Conservation (phyloP, 2,797 vertebrate genomes). For the Sebastes aleutianus region DNA sequence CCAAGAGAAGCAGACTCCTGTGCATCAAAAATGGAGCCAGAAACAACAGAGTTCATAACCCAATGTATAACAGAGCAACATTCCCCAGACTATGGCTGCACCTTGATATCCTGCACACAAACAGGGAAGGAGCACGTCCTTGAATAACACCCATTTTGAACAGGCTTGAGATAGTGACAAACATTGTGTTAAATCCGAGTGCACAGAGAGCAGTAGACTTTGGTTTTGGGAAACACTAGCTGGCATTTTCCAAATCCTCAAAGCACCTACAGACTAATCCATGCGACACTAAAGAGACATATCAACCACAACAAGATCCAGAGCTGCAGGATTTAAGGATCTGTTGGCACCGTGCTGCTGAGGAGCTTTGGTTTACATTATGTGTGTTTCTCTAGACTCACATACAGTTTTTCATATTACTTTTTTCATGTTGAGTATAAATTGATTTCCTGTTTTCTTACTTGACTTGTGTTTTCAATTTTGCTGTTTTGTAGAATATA, state of each 20-base stretch:
- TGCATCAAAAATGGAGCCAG: background rate
- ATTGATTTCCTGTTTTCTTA: background rate
- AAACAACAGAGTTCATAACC: background rate
- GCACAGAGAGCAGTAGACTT: background rate
- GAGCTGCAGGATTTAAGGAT: conserved; percentile 28
- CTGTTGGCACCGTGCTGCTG: conserved; percentile 3
- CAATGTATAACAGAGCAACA: background rate
- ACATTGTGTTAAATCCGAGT: conserved; percentile 5
- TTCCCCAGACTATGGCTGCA: conserved; percentile 2
- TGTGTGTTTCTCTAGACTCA: background rate
- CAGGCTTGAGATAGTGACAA: background rate
- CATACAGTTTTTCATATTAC: background rate
- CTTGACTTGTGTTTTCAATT: background rate
- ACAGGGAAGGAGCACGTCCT: conserved; percentile 1
- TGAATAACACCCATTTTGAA: background rate
- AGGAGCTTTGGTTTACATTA: conserved; percentile 20
- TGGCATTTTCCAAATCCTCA: conserved; percentile 48
- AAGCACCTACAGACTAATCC: conserved; percentile 46
- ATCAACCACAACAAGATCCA: conserved; percentile 42
- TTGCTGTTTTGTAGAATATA: background rate
- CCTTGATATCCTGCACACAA: conserved; percentile 7
- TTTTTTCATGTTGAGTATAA: background rate
- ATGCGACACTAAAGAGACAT: conserved; percentile 22
- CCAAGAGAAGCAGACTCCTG: background rate
- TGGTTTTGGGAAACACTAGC: conserved; percentile 4